phyloP scores from a whole-genome alignment of 2,888 invertebrate species.

The Reticulitermes lucifugus region DNA sequence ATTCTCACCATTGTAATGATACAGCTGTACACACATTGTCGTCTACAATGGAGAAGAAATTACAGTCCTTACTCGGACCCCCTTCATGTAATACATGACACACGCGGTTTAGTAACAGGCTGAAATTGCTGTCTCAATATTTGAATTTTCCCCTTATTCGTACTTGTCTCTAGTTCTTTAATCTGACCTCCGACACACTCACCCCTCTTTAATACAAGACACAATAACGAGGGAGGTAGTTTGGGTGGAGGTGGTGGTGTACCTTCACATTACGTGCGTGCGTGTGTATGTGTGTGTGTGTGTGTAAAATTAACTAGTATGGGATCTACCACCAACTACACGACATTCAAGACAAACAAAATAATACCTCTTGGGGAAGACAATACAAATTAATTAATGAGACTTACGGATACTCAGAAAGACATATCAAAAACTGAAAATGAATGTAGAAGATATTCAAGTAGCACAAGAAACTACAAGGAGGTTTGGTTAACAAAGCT shows the following conservation, averaged over 20 bases:
- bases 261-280: too few relatives aligned
- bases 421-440: too few relatives aligned
- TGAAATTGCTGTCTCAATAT: neutral
- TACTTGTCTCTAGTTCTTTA: neutral
- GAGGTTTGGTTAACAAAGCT: too few relatives aligned
- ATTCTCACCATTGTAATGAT: neutral
- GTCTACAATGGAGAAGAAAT: neutral
- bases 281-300: too few relatives aligned
- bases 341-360: too few relatives aligned
- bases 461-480: too few relatives aligned
- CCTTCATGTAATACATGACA: neutral
- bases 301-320: too few relatives aligned
- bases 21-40: neutral
- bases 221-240: neutral
- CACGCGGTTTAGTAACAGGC: neutral
- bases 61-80: neutral
- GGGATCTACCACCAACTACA: too few relatives aligned
- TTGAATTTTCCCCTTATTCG: neutral
- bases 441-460: too few relatives aligned
- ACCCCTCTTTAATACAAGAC: neutral
- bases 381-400: too few relatives aligned
- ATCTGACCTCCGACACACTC: neutral
- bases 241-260: neutral
- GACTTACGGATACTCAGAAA: too few relatives aligned
- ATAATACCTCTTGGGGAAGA: too few relatives aligned